Conservation (phyloP, 1,140 invertebrate genomes). For the Cydia splendana region DNA sequence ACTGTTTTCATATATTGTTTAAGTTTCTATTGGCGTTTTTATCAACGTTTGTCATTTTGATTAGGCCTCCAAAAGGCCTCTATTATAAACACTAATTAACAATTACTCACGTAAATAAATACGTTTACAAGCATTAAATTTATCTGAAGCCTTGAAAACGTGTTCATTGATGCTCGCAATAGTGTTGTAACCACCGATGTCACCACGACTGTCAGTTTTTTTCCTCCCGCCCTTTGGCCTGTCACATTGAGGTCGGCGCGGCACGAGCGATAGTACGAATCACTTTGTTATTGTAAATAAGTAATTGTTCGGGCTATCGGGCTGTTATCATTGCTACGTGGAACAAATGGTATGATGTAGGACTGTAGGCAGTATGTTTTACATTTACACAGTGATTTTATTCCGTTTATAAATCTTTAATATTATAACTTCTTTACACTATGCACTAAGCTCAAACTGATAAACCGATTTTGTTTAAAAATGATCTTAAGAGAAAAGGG, state of each 20-base stretch:
- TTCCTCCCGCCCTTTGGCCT: constrained; percentile 27
- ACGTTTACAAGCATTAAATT: neutral
- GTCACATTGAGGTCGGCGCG: neutral
- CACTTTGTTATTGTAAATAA: constrained; percentile 21
- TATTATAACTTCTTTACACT: neutral
- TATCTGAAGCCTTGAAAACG: neutral
- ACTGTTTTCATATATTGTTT: too few relatives aligned
- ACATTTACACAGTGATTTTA: neutral
- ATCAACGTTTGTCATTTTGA: too few relatives aligned
- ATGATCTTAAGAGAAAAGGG: too few relatives aligned
- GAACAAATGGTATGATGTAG: neutral
- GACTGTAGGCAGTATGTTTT: too few relatives aligned
- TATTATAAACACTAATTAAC: too few relatives aligned
- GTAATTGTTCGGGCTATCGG: neutral
- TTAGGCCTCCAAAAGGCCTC: too few relatives aligned
- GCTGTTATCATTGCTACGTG: neutral
- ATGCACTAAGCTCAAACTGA: too few relatives aligned
- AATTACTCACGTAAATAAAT: neutral
- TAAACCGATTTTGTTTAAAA: too few relatives aligned
- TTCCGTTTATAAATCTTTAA: neutral
- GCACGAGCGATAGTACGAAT: constrained; percentile 11
- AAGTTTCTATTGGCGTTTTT: neutral
- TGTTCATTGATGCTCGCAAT: neutral
- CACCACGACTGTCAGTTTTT: neutral
- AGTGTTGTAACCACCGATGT: neutral